A percentile compares a stretch with the other conserved stretches of the same genome.
phyloP scores from a whole-genome alignment of 2,888 invertebrate species.

The Andrena flavipes region DNA sequence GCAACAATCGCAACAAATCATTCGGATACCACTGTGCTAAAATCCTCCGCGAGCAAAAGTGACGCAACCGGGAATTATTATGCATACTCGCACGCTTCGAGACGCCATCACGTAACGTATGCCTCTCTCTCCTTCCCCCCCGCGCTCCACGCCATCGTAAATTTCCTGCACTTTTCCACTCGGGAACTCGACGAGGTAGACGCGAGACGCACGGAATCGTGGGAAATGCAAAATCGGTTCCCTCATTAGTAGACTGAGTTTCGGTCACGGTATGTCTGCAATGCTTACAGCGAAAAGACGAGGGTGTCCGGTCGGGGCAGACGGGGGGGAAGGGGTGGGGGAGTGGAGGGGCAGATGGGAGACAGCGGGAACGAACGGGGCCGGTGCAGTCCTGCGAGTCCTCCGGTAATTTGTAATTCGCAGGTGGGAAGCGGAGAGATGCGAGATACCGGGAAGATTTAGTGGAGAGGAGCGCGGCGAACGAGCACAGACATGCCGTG shows the following conservation, averaged over 20 bases:
- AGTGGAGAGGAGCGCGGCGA: conserved; percentile 68
- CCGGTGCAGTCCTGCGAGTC: conserved; percentile 62
- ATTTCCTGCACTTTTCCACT: background rate
- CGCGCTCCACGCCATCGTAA: background rate
- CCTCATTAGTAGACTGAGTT: conserved; percentile 37
- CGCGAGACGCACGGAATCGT: background rate
- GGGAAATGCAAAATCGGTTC: conserved; percentile 8
- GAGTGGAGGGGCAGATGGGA: background rate
- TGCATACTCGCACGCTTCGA: background rate
- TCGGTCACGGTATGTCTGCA: conserved; percentile 49
- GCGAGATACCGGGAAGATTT: conserved; percentile 75
- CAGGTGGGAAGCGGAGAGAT: conserved; percentile 76
- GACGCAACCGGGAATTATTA: background rate
- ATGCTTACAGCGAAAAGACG: conserved; percentile 42
- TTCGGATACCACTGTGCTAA: too few species aligned
- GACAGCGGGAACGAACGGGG: conserved; percentile 34
- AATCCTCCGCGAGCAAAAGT: background rate
- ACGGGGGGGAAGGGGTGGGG: too few species aligned
- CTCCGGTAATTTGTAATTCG: conserved; percentile 77
- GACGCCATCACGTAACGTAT: background rate
- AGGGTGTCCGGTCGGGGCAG: background rate
- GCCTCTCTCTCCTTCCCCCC: background rate
- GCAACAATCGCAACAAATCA: background rate
- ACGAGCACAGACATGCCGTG: conserved; percentile 65
- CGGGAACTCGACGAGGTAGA: background rate